Percentiles rank a stretch among this genome's conserved stretches.
phyloP scores from a whole-genome alignment of 2,888 invertebrate species.

The Punctoribates punctum region DNA sequence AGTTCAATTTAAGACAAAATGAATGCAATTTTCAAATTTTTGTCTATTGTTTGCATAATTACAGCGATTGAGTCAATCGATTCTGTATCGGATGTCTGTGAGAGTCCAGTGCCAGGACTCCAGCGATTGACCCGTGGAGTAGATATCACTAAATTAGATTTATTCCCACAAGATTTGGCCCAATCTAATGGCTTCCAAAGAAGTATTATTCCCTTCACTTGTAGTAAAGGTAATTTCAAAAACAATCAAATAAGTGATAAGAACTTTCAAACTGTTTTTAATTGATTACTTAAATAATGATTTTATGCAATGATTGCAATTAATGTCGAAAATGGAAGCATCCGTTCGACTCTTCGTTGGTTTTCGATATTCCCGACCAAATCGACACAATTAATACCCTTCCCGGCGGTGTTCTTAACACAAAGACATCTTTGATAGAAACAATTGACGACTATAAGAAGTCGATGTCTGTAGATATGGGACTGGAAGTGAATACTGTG shows the following conservation, averaged over 20 bases:
- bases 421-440: conserved; percentile 6
- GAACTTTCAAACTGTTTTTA: too few relatives aligned
- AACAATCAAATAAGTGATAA: too few relatives aligned
- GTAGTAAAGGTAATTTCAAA: conserved; percentile 5
- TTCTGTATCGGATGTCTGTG: background rate
- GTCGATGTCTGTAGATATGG: conserved; percentile 35
- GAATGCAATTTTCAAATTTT: background rate
- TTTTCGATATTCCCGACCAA: conserved; percentile 39
- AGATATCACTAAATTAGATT: conserved; percentile 40
- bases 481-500: conserved; percentile 26
- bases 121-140: conserved; percentile 37
- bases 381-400: conserved; percentile 28
- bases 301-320: too few relatives aligned
- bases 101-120: conserved; percentile 29
- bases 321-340: conserved; percentile 28
- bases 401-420: conserved; percentile 38
- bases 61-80: background rate
- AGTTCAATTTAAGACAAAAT: background rate
- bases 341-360: background rate
- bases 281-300: too few relatives aligned
- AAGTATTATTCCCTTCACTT: conserved; percentile 23
- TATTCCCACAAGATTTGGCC: conserved; percentile 37
- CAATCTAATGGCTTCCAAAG: conserved; percentile 33
- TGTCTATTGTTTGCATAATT: background rate
- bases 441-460: conserved; percentile 28